Conservation (phyloP, 2,113 vertebrate genomes). For the Elaphurus davidianus region DNA sequence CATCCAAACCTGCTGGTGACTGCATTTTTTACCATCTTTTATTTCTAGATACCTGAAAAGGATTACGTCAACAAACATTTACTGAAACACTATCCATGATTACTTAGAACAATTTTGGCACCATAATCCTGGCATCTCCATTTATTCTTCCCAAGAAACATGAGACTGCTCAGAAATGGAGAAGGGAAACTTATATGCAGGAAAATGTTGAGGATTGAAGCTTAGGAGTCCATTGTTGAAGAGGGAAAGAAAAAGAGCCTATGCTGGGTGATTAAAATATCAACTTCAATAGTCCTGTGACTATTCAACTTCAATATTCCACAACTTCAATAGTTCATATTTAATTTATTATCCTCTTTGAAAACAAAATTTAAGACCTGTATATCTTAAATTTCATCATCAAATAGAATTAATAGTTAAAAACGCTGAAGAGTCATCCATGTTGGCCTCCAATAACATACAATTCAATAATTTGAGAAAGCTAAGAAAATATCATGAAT, state of each 20-base stretch:
- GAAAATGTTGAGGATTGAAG: background rate
- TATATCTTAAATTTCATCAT: background rate
- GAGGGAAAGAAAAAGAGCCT: background rate
- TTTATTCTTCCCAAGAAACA: background rate
- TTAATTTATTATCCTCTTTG: background rate
- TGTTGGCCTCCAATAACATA: background rate
- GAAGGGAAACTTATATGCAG: background rate
- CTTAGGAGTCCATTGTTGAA: background rate
- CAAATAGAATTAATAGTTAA: background rate
- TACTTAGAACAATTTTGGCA: background rate
- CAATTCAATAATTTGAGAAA: background rate
- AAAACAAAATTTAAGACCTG: background rate
- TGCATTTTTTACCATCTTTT: background rate
- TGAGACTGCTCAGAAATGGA: background rate
- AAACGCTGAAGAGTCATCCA: background rate
- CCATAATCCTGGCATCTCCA: background rate
- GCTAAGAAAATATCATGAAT: background rate
- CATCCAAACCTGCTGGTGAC: background rate
- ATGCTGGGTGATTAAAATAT: background rate
- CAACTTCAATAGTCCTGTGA: background rate
- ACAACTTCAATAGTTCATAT: background rate
- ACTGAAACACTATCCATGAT: background rate
- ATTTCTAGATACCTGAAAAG: conserved; percentile 14
- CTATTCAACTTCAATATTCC: background rate
- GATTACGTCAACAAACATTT: conserved; percentile 6